Evolutionary conservation across 2,888 invertebrate genomes (phyloP).

Genomic region (Panzeria rudis): DNA sequence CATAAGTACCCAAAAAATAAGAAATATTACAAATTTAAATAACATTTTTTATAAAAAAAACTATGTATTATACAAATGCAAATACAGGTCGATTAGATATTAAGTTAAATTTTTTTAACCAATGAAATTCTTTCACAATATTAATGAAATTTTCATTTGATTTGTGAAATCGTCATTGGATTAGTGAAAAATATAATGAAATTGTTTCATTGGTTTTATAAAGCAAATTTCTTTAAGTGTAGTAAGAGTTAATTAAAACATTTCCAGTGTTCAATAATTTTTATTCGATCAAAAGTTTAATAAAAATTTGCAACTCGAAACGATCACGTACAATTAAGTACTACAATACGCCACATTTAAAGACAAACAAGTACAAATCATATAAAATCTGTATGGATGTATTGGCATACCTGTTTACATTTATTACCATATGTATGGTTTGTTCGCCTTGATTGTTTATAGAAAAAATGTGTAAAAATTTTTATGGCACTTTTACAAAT

Average conservation of each 20-base stretch:
- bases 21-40: too few relatives aligned
- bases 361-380: constrained; percentile 16
- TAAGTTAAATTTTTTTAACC: too few relatives aligned
- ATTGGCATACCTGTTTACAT: background rate
- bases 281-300: constrained; percentile 16
- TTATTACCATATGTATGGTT: constrained; percentile 16
- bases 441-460: constrained; percentile 49
- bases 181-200: too few relatives aligned
- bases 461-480: background rate
- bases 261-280: background rate
- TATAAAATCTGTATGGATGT: background rate
- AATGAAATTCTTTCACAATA: too few relatives aligned
- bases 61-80: too few relatives aligned
- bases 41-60: too few relatives aligned
- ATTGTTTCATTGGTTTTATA: too few relatives aligned
- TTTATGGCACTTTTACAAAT: constrained; percentile 42
- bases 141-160: too few relatives aligned
- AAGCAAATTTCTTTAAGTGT: too few relatives aligned
- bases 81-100: too few relatives aligned
- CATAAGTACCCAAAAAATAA: too few relatives aligned
- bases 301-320: constrained; percentile 17
- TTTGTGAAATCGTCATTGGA: too few relatives aligned
- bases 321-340: constrained; percentile 63
- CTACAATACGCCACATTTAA: constrained; percentile 13
- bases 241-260: background rate